Evolutionary conservation across 2,113 vertebrate species (phyloP).

Genomic region (Pterocles orientalis): DNA sequence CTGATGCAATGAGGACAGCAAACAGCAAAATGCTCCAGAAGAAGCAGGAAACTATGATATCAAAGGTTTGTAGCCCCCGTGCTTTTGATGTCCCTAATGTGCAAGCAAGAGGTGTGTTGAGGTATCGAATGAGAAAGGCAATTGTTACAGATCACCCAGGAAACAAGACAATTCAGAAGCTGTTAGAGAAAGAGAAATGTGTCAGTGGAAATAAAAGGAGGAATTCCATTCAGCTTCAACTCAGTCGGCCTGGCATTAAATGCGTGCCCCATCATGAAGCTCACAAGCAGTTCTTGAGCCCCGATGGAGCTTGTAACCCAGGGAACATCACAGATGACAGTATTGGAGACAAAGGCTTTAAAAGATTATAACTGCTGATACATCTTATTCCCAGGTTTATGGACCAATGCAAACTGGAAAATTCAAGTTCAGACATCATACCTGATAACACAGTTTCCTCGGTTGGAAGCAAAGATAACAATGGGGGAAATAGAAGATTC

Average conservation of each 20-base stretch:
- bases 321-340: not conserved
- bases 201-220: not conserved
- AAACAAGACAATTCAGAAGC: not conserved
- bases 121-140: not conserved
- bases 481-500: conserved; percentile 96
- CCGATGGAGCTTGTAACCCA: not conserved
- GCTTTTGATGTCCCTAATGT: not conserved
- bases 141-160: not conserved
- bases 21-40: not conserved
- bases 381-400: not conserved
- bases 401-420: not conserved
- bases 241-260: not conserved
- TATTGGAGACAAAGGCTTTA: not conserved
- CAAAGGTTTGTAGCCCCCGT: not conserved
- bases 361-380: not conserved
- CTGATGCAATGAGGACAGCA: not conserved
- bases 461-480: conserved; percentile 96
- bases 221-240: not conserved
- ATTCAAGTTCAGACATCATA: conserved; percentile 52
- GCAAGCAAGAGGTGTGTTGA: not conserved
- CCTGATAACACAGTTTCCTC: conserved; percentile 96
- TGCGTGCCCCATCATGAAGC: not conserved
- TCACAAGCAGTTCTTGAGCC: not conserved
- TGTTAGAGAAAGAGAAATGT: not conserved
- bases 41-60: not conserved